A percentile compares a stretch with the other conserved stretches of the same genome.
Conservation (phyloP, 1,140 invertebrate species). For the Listronotus oregonensis region DNA sequence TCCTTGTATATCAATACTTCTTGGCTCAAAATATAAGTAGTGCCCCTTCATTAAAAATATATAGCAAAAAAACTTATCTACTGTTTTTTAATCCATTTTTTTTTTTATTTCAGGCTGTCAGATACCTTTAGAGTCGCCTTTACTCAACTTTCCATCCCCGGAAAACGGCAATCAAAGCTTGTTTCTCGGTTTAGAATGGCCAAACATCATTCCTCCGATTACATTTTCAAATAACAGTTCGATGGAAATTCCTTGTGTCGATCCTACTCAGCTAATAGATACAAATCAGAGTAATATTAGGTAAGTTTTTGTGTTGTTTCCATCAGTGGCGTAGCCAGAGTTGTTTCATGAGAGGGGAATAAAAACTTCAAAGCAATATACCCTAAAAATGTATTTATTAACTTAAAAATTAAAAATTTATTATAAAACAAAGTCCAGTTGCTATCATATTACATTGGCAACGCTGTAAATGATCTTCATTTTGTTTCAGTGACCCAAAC, state of each 20-base stretch:
- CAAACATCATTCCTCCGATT: slow-evolving; percentile 39
- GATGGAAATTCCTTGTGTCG: slow-evolving; percentile 2
- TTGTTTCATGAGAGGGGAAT: too few relatives aligned
- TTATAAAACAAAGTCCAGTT: too few relatives aligned
- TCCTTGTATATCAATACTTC: too few relatives aligned
- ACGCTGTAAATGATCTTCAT: not conserved
- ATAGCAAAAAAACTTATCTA: too few relatives aligned
- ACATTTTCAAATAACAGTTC: slow-evolving; percentile 15
- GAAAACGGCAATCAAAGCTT: slow-evolving; percentile 36
- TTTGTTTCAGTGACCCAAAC: slow-evolving; percentile 1
- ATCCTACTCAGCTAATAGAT: slow-evolving; percentile 11
- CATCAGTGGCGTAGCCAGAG: too few relatives aligned
- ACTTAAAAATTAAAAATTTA: not conserved
- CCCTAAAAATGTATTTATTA: too few relatives aligned
- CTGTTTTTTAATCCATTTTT: slow-evolving; percentile 15
- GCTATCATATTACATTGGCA: too few relatives aligned
- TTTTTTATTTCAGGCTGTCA: slow-evolving; percentile 38
- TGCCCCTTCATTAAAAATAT: too few relatives aligned
- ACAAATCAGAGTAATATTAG: not conserved
- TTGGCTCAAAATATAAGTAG: too few relatives aligned
- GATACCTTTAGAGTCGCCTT: slow-evolving; percentile 40
- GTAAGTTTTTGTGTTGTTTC: not conserved
- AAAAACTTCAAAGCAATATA: too few relatives aligned
- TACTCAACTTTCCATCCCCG: slow-evolving; percentile 40
- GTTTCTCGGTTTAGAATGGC: slow-evolving; percentile 51